Conservation (phyloP, 2,888 invertebrate species). For the Dicranocentrus wangi region DNA sequence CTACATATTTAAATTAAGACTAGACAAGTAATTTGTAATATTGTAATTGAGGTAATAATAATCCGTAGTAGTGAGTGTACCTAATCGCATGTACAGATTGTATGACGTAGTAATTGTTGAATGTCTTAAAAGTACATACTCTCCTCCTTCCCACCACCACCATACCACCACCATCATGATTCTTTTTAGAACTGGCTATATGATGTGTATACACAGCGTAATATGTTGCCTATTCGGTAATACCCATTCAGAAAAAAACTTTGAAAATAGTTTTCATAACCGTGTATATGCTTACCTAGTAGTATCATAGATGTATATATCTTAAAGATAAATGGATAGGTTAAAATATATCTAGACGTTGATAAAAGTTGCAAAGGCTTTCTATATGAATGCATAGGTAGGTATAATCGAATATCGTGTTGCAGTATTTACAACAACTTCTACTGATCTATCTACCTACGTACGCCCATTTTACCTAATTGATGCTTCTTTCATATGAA, state of each 20-base stretch:
- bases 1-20: neutral
- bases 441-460: constrained; percentile 1
- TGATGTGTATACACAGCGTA: constrained; percentile 63
- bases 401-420: constrained; percentile 7
- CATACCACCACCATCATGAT: no score
- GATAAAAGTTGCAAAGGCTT: constrained; percentile 44
- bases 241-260: constrained; percentile 54
- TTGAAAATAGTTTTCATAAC: constrained; percentile 30
- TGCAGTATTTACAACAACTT: neutral
- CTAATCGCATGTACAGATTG: neutral
- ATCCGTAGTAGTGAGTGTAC: neutral
- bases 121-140: constrained; percentile 45
- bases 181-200: constrained; percentile 27
- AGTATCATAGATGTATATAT: neutral
- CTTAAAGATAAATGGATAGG: constrained; percentile 1
- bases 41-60: constrained; percentile 11
- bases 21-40: neutral
- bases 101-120: neutral
- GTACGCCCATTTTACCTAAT: neutral
- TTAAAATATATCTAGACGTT: constrained; percentile 12
- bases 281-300: constrained; percentile 1
- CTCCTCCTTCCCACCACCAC: no score
- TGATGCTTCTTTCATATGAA: constrained; percentile 1
- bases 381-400: constrained; percentile 23
- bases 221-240: constrained; percentile 55